A percentile compares a stretch with the other conserved stretches of the same genome.
Conservation (phyloP, 2,888 invertebrate species). For the Eurytoma adleriae region DNA sequence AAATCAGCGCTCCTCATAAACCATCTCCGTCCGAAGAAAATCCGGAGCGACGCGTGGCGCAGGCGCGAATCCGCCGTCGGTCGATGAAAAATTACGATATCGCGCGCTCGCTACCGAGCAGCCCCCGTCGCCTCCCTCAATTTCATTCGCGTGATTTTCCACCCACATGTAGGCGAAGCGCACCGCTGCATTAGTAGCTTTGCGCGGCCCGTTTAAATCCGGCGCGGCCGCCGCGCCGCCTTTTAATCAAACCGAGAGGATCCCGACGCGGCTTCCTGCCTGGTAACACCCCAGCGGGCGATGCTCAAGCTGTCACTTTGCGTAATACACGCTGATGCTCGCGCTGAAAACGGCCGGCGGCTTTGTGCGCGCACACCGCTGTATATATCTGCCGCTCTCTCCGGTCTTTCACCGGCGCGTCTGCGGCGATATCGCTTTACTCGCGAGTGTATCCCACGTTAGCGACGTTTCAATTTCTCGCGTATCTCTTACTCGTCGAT, state of each 20-base stretch:
- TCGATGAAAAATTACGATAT: too few relatives aligned
- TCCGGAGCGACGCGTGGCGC: too few relatives aligned
- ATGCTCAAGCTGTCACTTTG: conserved; percentile 62
- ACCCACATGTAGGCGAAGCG: too few relatives aligned
- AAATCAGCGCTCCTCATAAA: too few relatives aligned
- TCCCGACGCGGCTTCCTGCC: conserved; percentile 72
- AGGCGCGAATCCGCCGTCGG: too few relatives aligned
- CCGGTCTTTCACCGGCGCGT: not conserved
- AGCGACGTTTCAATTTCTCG: too few relatives aligned
- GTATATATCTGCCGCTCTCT: not conserved
- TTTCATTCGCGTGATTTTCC: too few relatives aligned
- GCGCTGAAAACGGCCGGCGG: conserved; percentile 35
- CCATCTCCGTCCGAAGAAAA: too few relatives aligned
- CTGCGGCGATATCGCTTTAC: not conserved
- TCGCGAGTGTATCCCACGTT: not conserved
- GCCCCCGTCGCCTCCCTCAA: too few relatives aligned
- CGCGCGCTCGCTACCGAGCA: too few relatives aligned
- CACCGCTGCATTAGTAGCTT: conserved; percentile 23
- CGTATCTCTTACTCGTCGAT: too few relatives aligned
- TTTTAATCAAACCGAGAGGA: conserved; percentile 66
- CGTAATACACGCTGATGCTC: conserved; percentile 51
- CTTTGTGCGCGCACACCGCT: not conserved
- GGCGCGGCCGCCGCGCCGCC: not conserved
- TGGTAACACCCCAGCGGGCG: conserved; percentile 73
- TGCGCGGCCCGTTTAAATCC: conserved; percentile 18